A percentile compares a stretch with the other conserved stretches of the same genome.
phyloP scores from a whole-genome alignment of 2,888 invertebrate genomes.

The Ypsolopha scabrella region DNA sequence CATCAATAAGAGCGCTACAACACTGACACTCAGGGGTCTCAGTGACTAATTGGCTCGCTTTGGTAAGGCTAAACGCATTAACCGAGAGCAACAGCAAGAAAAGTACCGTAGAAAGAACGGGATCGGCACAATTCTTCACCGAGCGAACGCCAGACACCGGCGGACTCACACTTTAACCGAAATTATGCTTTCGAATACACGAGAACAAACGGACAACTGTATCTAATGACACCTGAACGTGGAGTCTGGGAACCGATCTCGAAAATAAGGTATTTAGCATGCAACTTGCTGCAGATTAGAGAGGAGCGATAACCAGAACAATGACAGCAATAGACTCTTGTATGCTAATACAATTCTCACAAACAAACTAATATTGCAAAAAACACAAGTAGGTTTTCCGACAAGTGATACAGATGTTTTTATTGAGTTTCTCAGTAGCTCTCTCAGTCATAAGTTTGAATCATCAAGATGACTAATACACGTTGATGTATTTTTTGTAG shows the following conservation, averaged over 20 bases:
- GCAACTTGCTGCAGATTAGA: slow-evolving; percentile 43
- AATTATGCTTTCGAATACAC: slow-evolving; percentile 57
- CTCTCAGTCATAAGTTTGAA: slow-evolving; percentile 37
- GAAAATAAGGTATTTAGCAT: slow-evolving; percentile 43
- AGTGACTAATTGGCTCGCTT: slow-evolving; percentile 56
- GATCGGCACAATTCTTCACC: slow-evolving; percentile 54
- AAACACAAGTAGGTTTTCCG: slow-evolving; percentile 11
- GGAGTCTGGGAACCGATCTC: slow-evolving; percentile 56
- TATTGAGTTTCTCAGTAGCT: slow-evolving; percentile 36
- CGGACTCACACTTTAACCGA: slow-evolving; percentile 27
- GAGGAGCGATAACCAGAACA: slow-evolving; percentile 54
- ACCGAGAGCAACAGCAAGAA: slow-evolving; percentile 45
- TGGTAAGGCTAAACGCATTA: slow-evolving; percentile 56
- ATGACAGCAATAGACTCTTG: slow-evolving; percentile 40
- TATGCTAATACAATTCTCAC: slow-evolving; percentile 34
- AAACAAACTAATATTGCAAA: slow-evolving; percentile 31
- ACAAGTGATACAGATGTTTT: slow-evolving; percentile 22
- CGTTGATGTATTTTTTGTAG: slow-evolving; percentile 29
- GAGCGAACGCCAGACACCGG: slow-evolving; percentile 22
- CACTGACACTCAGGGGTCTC: slow-evolving; percentile 10
- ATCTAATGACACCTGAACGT: slow-evolving; percentile 51
- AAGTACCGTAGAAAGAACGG: slow-evolving; percentile 66
- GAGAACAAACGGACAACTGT: slow-evolving; percentile 57
- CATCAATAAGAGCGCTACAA: not conserved
- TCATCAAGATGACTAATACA: slow-evolving; percentile 46